Evolutionary conservation across 2,888 invertebrate species (phyloP).

Genomic region (Mantis religiosa): DNA sequence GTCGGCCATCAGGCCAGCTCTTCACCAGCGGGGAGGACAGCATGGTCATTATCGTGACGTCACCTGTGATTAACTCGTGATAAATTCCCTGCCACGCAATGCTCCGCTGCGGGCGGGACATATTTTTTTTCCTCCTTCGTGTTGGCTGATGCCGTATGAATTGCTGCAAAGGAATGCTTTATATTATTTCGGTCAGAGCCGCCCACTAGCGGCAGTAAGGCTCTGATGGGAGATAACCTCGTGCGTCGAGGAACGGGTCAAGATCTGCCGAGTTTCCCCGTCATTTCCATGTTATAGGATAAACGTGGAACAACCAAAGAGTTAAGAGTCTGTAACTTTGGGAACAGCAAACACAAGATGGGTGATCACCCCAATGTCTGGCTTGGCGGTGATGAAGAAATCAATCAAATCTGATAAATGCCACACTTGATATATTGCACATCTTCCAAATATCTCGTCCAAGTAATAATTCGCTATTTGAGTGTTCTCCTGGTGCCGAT

Average conservation of each 20-base stretch:
- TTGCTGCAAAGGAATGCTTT: neutral
- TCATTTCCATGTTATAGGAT: no score
- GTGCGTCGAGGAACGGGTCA: neutral
- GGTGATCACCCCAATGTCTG: no score
- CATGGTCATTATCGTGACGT: slow-evolving; percentile 26
- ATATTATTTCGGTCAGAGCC: neutral
- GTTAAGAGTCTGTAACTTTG: no score
- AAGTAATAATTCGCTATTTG: no score
- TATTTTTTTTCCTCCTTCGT: neutral
- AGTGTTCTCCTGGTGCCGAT: no score
- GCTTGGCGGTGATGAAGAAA: no score
- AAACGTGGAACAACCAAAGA: no score
- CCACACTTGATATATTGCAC: no score
- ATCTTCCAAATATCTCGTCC: no score
- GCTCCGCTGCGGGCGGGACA: neutral
- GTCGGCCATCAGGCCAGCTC: neutral
- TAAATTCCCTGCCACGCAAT: slow-evolving; percentile 18
- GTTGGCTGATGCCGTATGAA: neutral
- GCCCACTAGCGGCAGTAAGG: neutral
- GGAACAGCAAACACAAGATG: no score
- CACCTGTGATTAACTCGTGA: slow-evolving; percentile 29
- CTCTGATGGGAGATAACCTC: neutral
- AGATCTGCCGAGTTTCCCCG: no score
- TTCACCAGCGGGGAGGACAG: neutral
- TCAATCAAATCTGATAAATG: no score